Percentiles rank a stretch among this genome's conserved stretches.
Evolutionary conservation across 1,140 invertebrate genomes (phyloP).

Genomic region (Venturia canescens): DNA sequence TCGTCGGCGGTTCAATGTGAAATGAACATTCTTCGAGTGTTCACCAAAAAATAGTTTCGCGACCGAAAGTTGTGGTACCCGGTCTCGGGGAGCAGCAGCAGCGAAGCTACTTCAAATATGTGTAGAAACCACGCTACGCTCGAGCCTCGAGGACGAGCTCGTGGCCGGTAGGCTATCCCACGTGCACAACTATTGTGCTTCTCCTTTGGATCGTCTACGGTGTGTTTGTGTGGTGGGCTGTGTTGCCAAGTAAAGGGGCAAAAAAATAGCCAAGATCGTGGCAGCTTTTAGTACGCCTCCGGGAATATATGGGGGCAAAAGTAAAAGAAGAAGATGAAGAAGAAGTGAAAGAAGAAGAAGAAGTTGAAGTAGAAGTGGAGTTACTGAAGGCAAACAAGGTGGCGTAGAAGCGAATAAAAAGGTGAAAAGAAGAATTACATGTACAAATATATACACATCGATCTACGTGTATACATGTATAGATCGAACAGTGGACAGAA

Average conservation of each 20-base stretch:
- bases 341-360: constrained; percentile 25
- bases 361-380: constrained; percentile 41
- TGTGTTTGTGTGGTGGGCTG: no score
- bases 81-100: no score
- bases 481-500: neutral
- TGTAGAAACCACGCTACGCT: no score
- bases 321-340: neutral
- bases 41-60: no score
- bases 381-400: constrained; percentile 38
- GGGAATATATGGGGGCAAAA: constrained; percentile 44
- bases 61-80: no score
- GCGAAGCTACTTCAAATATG: no score
- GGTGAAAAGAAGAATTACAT: constrained; percentile 3
- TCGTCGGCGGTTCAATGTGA: no score
- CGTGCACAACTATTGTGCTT: no score
- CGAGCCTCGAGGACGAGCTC: no score
- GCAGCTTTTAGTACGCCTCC: constrained; percentile 47
- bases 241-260: neutral
- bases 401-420: constrained; percentile 37
- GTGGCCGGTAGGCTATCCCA: no score
- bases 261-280: constrained; percentile 33
- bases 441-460: neutral
- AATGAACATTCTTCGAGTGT: no score
- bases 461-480: neutral
- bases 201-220: no score